phyloP scores from a whole-genome alignment of 2,888 invertebrate species.

The Bellardia pandia region DNA sequence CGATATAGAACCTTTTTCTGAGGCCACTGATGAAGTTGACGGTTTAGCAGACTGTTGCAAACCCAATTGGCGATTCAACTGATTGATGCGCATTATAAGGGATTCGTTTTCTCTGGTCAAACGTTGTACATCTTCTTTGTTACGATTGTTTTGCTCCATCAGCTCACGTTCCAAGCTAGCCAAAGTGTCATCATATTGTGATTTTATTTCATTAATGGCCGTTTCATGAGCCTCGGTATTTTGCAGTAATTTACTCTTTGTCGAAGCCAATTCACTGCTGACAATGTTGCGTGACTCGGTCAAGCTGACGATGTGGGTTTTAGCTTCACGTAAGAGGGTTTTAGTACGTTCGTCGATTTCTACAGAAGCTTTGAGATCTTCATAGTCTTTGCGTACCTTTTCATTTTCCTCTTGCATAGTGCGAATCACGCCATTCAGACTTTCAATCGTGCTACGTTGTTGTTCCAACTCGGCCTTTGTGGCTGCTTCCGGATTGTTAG shows the following conservation, averaged over 20 bases:
- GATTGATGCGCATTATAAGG: conserved; percentile 88
- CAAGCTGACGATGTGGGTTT: conserved; percentile 89
- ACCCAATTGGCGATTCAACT: conserved; percentile 88
- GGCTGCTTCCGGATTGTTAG: conserved; percentile 80
- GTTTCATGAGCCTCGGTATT: conserved; percentile 86
- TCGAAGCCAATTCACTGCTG: conserved; percentile 86
- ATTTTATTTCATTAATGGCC: conserved; percentile 87
- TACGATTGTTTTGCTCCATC: conserved; percentile 87
- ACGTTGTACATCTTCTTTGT: conserved; percentile 85
- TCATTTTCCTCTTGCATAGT: conserved; percentile 85
- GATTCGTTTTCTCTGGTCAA: conserved; percentile 88
- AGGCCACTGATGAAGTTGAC: conserved; percentile 87
- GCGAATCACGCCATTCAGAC: conserved; percentile 84
- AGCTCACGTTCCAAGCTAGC: conserved; percentile 90
- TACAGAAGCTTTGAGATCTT: conserved; percentile 88
- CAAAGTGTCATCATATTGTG: conserved; percentile 89
- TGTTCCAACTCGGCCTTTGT: conserved; percentile 84
- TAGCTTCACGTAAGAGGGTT: conserved; percentile 89
- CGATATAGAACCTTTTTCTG: conserved; percentile 86
- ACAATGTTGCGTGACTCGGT: conserved; percentile 89
- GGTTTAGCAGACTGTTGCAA: conserved; percentile 88
- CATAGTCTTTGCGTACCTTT: conserved; percentile 87
- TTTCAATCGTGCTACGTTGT: conserved; percentile 81
- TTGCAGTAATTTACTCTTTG: conserved; percentile 85
- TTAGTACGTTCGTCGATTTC: conserved; percentile 89